Conservation (phyloP, 2,113 vertebrate species). For the Semnornis frantzii region DNA sequence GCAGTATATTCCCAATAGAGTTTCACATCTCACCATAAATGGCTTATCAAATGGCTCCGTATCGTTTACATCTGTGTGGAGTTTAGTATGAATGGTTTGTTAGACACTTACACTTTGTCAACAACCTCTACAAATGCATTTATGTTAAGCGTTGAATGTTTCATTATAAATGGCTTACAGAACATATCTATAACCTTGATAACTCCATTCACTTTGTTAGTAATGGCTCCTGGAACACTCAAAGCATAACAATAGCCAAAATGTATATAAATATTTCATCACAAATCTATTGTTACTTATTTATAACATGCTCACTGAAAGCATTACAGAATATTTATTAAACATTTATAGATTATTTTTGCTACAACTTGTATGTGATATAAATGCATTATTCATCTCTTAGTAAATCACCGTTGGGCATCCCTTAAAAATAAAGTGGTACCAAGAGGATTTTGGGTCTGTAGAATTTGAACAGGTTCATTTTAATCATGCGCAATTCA, state of each 20-base stretch:
- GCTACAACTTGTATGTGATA: conserved; percentile 72
- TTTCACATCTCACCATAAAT: not conserved
- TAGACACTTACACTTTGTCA: conserved; percentile 55
- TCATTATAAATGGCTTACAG: conserved; percentile 70
- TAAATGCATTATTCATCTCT: conserved; percentile 80
- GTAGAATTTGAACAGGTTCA: not conserved
- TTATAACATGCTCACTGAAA: conserved; percentile 77
- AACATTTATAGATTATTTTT: conserved; percentile 84
- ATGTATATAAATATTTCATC: conserved; percentile 78
- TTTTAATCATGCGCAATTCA: not conserved
- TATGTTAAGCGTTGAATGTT: conserved; percentile 57
- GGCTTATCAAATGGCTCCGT: conserved; percentile 25
- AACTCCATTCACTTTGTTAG: conserved; percentile 73
- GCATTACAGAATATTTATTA: conserved; percentile 81
- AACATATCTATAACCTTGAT: conserved; percentile 73
- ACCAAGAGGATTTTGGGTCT: conserved; percentile 35
- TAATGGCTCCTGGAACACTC: conserved; percentile 71
- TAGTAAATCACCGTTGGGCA: conserved; percentile 64
- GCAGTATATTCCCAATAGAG: not conserved
- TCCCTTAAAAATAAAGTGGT: conserved; percentile 50
- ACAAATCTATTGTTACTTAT: conserved; percentile 79
- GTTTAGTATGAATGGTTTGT: conserved; percentile 49
- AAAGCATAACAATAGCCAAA: conserved; percentile 74
- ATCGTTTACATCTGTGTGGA: conserved; percentile 30
- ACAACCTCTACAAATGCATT: conserved; percentile 57